Conservation (phyloP, 1,140 invertebrate genomes). For the Drosophila lowei region DNA sequence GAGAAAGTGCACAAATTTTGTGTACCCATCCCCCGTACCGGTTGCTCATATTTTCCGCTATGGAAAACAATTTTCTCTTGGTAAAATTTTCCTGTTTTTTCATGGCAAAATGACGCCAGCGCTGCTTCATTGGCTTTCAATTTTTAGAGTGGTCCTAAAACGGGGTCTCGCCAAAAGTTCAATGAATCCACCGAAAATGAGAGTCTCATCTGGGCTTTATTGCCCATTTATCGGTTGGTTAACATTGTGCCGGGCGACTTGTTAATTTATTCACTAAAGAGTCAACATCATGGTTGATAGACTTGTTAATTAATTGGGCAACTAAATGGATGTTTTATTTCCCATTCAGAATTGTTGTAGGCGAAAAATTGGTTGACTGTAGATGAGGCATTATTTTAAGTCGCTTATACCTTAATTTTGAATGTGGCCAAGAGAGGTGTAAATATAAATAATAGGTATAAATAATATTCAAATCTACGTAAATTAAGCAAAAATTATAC, state of each 20-base stretch:
- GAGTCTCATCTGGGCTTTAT: conserved; percentile 16
- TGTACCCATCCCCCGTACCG: background rate
- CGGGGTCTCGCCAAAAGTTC: background rate
- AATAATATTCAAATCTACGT: too few relatives aligned
- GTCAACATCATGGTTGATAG: conserved; percentile 24
- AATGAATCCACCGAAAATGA: conserved; percentile 8
- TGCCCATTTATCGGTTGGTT: conserved; percentile 39
- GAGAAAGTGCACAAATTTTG: conserved; percentile 16
- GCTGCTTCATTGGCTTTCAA: background rate
- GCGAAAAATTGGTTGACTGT: too few relatives aligned
- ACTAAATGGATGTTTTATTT: conserved; percentile 23
- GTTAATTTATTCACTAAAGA: conserved; percentile 34
- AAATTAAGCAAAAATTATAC: too few relatives aligned
- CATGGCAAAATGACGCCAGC: conserved; percentile 14
- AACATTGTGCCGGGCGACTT: conserved; percentile 36
- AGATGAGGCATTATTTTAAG: too few relatives aligned
- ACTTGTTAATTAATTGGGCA: conserved; percentile 44
- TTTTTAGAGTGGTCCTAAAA: conserved; percentile 1
- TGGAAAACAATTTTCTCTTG: conserved; percentile 4
- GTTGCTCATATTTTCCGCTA: background rate
- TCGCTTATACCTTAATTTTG: too few relatives aligned
- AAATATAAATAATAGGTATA: too few relatives aligned
- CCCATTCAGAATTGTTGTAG: conserved; percentile 1
- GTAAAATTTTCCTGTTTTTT: conserved; percentile 49
- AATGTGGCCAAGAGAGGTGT: too few relatives aligned